Evolutionary conservation across 2,888 invertebrate species (phyloP).

Genomic region (Limenitis camilla): DNA sequence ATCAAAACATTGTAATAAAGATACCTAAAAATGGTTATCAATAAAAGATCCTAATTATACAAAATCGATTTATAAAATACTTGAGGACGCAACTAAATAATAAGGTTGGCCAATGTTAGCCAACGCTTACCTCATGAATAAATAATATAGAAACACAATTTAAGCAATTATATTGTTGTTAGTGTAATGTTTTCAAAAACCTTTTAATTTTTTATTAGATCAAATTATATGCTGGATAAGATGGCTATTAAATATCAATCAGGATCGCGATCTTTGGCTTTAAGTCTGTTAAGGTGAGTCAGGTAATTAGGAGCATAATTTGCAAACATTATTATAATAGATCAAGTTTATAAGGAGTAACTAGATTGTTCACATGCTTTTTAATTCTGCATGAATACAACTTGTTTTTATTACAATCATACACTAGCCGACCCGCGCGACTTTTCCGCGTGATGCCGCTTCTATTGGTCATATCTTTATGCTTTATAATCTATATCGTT

Average conservation of each 20-base stretch:
- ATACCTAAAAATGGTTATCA: neutral
- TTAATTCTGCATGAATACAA: no score
- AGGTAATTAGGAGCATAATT: neutral
- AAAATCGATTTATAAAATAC: slow-evolving; percentile 62
- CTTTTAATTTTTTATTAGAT: slow-evolving; percentile 73
- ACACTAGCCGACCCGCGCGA: no score
- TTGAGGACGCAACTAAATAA: slow-evolving; percentile 69
- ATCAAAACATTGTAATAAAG: no score
- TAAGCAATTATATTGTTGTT: slow-evolving; percentile 70
- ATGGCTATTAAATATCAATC: slow-evolving; percentile 70
- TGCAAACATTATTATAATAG: neutral
- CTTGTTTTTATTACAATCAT: no score
- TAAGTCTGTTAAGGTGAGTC: slow-evolving; percentile 13
- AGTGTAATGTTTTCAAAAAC: slow-evolving; percentile 67
- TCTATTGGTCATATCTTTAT: no score
- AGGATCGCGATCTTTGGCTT: slow-evolving; percentile 32
- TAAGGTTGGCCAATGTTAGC: slow-evolving; percentile 51
- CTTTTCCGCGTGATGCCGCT: no score
- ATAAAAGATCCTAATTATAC: slow-evolving; percentile 38
- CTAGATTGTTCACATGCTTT: no score
- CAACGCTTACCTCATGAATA: slow-evolving; percentile 59
- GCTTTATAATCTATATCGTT: no score
- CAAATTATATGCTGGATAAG: slow-evolving; percentile 65
- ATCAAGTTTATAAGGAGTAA: neutral
- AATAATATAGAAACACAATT: slow-evolving; percentile 68